Evolutionary conservation across 2,888 invertebrate species (phyloP), one percentile per base, ranked within the genome.

Genomic region (Heliconius sara): DNA sequence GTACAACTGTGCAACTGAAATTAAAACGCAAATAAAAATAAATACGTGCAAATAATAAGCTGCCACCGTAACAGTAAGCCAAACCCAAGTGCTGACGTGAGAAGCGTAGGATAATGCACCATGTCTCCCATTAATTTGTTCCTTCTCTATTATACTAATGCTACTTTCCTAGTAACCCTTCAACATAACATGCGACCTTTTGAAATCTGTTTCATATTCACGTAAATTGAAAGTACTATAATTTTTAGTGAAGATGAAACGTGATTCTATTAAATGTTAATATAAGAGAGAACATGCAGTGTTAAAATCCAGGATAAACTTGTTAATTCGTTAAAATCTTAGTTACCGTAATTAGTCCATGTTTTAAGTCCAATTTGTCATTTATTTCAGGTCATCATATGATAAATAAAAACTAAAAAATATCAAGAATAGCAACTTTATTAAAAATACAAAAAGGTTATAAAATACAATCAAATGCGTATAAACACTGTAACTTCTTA

Each of bases 1-100:
- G 94, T 94, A 95, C 91, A 95, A 92, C 92, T 95, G 95, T 94
- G 95, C 95, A 94, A 95, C 95, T 95, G 95, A 95, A 95, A 95
- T 90, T 90, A 90, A 92, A 93, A 94, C 88, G 93, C 93, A 94
- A 94, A 94, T 90, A 89, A 94, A 92, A 93, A 93, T 93, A 91
- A 94, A 94, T 92, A 92, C 93, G 94, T 94, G 95, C 95, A 91
- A 87, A 88, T 87, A 87, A 87, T 86, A 86, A 92, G 91, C 94
- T 91, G 91, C 91, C 92, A 92, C 92, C 91, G 86, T 82, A 85
- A 89, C 88, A 89, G 88, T 91, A 93, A 93, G 93, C 94, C 85
- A 94, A 93, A 94, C 94, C 90, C 83, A 84, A 85, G 91, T 91
- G 92, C 93, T 88, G 90, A 91, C 90, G 84, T 88, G 83, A 87